These are phyloP conservation scores for Huso huso DNA, from an alignment of 2,797 vertebrate genomes.

Conservation along the genomic window DNA sequence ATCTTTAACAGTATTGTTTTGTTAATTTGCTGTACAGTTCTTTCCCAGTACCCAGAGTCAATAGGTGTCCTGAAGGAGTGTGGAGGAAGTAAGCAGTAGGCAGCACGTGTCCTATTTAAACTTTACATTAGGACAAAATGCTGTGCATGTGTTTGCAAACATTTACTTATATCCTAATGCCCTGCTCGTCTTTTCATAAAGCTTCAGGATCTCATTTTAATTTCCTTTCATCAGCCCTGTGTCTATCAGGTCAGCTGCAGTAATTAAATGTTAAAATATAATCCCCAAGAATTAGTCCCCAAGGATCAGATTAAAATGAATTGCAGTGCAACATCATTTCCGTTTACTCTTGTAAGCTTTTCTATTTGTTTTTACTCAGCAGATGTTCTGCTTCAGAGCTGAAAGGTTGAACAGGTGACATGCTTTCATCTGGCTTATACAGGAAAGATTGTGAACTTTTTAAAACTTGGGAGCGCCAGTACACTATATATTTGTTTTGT, in stretches of 20 bases:
- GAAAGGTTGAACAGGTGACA: constrained; percentile 6
- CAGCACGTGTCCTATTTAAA: background rate
- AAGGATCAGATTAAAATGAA: constrained; percentile 5
- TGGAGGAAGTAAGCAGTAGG: no score
- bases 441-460: background rate
- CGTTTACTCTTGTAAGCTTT: background rate
- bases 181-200: background rate
- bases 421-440: constrained; percentile 2
- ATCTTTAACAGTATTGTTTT: no score
- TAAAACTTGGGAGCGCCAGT: background rate
- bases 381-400: constrained; percentile 3
- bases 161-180: background rate
- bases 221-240: background rate
- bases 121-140: background rate
- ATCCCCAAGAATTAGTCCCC: background rate
- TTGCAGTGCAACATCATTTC: constrained; percentile 1
- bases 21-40: no score
- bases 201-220: background rate
- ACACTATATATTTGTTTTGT: background rate
- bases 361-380: constrained; percentile 2
- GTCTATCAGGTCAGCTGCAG: background rate
- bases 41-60: no score
- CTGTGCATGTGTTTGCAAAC: background rate
- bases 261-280: constrained; percentile 1
- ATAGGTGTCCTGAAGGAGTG: no score